Percentiles rank a stretch among this genome's conserved stretches.
phyloP scores from a whole-genome alignment of 2,113 vertebrate species.

The Amblyornis subalaris region DNA sequence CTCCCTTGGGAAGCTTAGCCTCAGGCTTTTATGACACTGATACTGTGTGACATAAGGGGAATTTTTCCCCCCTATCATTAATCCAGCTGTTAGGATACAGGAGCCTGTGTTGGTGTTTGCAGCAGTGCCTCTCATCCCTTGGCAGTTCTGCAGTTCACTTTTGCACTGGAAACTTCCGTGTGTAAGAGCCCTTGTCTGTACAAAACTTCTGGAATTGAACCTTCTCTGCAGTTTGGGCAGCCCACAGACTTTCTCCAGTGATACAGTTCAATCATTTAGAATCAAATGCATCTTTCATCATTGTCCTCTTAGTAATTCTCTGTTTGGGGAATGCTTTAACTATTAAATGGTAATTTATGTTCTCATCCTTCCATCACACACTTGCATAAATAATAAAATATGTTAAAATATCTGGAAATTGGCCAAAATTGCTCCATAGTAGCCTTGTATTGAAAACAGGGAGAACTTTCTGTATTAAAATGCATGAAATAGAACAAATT shows the following conservation, averaged over 20 bases:
- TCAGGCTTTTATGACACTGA: constrained; percentile 4
- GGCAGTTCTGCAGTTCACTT: not conserved
- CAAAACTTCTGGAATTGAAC: not conserved
- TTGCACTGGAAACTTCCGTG: not conserved
- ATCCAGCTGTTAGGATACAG: constrained; percentile 16
- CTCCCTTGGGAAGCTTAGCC: constrained; percentile 26
- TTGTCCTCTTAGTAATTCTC: not conserved
- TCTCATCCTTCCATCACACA: not conserved
- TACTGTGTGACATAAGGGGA: not conserved
- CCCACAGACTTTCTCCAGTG: not conserved
- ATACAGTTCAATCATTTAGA: not conserved
- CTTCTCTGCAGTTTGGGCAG: not conserved
- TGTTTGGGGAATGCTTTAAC: not conserved
- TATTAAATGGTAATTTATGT: not conserved
- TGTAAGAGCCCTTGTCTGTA: not conserved
- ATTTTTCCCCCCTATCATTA: not conserved
- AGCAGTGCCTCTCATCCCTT: not conserved
- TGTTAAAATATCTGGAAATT: not conserved
- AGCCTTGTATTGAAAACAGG: not conserved
- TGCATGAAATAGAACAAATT: no score
- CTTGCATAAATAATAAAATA: not conserved
- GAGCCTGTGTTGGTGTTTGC: not conserved
- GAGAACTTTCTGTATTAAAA: not conserved
- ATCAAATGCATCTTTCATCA: not conserved
- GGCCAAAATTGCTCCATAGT: not conserved